Percentiles rank a stretch among this genome's conserved stretches.
Conservation (phyloP, 2,888 invertebrate genomes). For the Hipparchia semele region DNA sequence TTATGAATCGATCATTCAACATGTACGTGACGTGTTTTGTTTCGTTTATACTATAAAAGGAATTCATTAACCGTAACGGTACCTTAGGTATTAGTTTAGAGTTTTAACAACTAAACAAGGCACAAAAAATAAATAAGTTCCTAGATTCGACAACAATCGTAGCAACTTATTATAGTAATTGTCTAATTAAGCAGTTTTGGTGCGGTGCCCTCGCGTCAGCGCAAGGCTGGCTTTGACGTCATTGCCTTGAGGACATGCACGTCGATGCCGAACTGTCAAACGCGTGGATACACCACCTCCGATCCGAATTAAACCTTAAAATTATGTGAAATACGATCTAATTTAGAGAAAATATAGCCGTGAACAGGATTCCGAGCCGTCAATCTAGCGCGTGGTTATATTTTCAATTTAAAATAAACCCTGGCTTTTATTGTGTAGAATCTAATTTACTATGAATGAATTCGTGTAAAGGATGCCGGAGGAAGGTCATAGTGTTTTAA, state of each 20-base stretch:
- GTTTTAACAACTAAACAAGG: not conserved
- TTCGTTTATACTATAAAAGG: too few relatives aligned
- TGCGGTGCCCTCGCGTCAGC: constrained; percentile 48
- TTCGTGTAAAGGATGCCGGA: constrained; percentile 27
- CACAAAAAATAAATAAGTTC: constrained; percentile 14
- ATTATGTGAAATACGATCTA: constrained; percentile 5
- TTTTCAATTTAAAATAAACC: constrained; percentile 14
- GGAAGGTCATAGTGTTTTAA: constrained; percentile 37
- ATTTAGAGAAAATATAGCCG: constrained; percentile 10
- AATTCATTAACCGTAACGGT: too few relatives aligned
- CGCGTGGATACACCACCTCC: constrained; percentile 1
- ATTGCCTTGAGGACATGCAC: constrained; percentile 42
- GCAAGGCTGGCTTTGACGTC: constrained; percentile 54
- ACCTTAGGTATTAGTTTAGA: too few relatives aligned
- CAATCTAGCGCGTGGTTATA: constrained; percentile 7
- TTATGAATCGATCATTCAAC: too few relatives aligned
- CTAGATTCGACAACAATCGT: constrained; percentile 16
- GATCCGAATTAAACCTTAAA: constrained; percentile 14
- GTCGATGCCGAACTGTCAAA: constrained; percentile 5
- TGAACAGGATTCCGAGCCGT: not conserved
- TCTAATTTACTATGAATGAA: constrained; percentile 13
- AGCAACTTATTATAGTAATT: constrained; percentile 52
- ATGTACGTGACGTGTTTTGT: too few relatives aligned
- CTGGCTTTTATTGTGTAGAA: not conserved
- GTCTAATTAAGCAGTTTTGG: constrained; percentile 64